Percentiles rank a stretch among this genome's conserved stretches.
phyloP scores from a whole-genome alignment of 2,888 invertebrate species.

The Mimumesa dahlbomi region DNA sequence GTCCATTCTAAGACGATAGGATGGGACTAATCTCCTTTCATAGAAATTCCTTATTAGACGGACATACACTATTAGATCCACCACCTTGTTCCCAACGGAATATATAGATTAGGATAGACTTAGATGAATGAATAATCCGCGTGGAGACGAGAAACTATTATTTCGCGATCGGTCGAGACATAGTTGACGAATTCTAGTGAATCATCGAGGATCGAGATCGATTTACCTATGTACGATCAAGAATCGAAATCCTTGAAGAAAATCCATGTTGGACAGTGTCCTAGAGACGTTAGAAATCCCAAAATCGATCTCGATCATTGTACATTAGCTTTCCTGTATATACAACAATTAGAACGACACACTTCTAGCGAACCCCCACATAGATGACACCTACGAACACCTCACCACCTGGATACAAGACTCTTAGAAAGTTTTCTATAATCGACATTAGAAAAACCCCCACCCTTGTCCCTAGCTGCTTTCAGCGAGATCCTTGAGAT shows the following conservation, averaged over 20 bases:
- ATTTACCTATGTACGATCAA: too few relatives aligned
- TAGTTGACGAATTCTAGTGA: not conserved
- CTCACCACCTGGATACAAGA: conserved; percentile 32
- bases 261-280: not conserved
- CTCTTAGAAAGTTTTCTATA: conserved; percentile 36
- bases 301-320: conserved; percentile 42
- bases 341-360: conserved; percentile 37
- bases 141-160: not conserved
- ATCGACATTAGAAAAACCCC: conserved; percentile 53
- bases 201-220: conserved; percentile 36
- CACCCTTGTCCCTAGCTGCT: conserved; percentile 79
- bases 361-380: conserved; percentile 27
- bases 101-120: conserved; percentile 31
- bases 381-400: conserved; percentile 37
- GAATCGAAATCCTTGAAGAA: not conserved
- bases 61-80: conserved; percentile 23
- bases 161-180: conserved; percentile 17
- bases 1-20: too few relatives aligned
- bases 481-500: conserved; percentile 71
- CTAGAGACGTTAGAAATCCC: not conserved
- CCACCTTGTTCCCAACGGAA: not conserved
- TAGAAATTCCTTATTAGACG: conserved; percentile 40
- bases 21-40: too few relatives aligned
- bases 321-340: conserved; percentile 32
- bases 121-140: conserved; percentile 30